Base-by-base conservation (phyloP, 2,113 vertebrate genomes). In the Aegithalos caudatus region DNA sequence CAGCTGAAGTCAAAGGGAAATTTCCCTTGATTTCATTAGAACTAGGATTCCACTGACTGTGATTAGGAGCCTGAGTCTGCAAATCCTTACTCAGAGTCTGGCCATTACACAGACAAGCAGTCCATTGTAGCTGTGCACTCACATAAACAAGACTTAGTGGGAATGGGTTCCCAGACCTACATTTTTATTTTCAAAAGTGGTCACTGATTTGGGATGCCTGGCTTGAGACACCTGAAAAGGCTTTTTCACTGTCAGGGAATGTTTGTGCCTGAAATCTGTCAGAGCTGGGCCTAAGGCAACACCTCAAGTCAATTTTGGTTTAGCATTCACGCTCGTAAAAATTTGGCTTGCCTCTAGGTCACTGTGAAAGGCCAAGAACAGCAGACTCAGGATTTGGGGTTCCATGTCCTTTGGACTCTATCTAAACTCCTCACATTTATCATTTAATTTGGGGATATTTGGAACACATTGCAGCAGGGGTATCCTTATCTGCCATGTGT, bases 141-240 rank as follows among this genome's bases (percentile, higher is more conserved):
- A 0, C 82, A 93, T 81, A 96, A 96, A 95, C 88, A 96, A 93
- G 80, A 57, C 83, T 84, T 86, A 81, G 67, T 25, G 61, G 93
- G 76, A 92, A 83, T 9, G 18, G 47, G 60, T 74, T 95, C 71
- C 86, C 92, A 95, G 83, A 86, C 76, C 64, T 58, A 56, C 4
- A 8, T 90, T 96, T 95, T 96, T 90, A 70, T 92, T 96, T 96
- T 95, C 86, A 95, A 71, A 96, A 93, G 91, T 47, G 76, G 92
- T 91, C 92, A 60, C 82, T 91, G 86, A 84, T 95, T 95, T 67
- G 86, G 24, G 91, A 94, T 96, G 92, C 86, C 80, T 96, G 80
- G 80, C 60, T 93, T 83, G 90, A 90, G 91, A 80, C 71, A 96
- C 58, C 88, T 97, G 96, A 97, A 97, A 94, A 94, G 91, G 86